phyloP scores from a whole-genome alignment of 2,113 vertebrate species.

The Anas platyrhynchos region DNA sequence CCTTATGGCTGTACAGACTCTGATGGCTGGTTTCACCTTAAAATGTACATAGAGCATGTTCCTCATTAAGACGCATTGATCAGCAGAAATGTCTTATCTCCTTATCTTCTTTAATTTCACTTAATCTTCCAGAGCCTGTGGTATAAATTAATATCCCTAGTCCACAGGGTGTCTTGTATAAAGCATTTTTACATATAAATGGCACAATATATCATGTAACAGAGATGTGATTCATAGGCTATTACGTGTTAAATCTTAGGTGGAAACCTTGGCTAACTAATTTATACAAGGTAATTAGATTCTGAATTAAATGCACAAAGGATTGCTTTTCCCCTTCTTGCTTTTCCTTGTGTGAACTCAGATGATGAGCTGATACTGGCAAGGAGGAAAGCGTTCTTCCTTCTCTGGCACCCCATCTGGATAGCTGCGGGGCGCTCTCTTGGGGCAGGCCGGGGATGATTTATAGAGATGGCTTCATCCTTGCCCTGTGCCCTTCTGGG shows the following conservation, averaged over 20 bases:
- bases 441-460: not conserved
- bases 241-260: not conserved
- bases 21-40: not conserved
- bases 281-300: slow-evolving; percentile 20
- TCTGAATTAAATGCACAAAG: slow-evolving; percentile 15
- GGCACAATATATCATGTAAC: not conserved
- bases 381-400: not conserved
- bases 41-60: not conserved
- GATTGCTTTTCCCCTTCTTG: not conserved
- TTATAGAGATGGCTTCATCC: not conserved
- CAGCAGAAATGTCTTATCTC: not conserved
- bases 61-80: not conserved
- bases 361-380: not conserved
- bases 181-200: slow-evolving; percentile 28
- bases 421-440: rapidly evolving
- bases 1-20: rapidly evolving
- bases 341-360: not conserved
- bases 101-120: not conserved
- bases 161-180: not conserved
- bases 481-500: not conserved
- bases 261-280: slow-evolving; percentile 30
- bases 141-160: slow-evolving; percentile 12
- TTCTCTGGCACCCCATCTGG: not conserved
- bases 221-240: slow-evolving; percentile 24
- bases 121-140: not conserved